phyloP scores from a whole-genome alignment of 2,888 invertebrate species.

The Metalampra italica region DNA sequence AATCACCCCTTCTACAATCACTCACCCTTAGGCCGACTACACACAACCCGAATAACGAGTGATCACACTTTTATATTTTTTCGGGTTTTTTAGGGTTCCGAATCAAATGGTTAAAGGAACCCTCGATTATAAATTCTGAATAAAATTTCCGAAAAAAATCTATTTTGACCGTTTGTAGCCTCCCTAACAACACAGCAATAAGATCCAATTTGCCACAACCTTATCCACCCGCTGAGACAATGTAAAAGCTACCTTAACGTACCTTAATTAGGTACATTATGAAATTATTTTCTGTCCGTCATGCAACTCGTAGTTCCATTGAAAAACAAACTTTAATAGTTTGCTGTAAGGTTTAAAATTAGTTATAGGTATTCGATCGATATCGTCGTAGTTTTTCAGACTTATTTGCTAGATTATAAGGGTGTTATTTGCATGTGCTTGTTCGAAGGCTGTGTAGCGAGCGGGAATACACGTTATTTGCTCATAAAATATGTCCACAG shows the following conservation, averaged over 20 bases:
- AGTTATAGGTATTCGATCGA: slow-evolving; percentile 7
- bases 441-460: slow-evolving; percentile 26
- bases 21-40: too few species aligned
- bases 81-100: too few species aligned
- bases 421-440: slow-evolving; percentile 38
- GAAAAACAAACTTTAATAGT: not conserved
- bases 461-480: slow-evolving; percentile 38
- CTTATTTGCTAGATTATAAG: slow-evolving; percentile 30
- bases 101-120: too few species aligned
- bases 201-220: slow-evolving; percentile 38
- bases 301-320: not conserved
- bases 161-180: slow-evolving; percentile 20
- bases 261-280: slow-evolving; percentile 55
- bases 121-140: too few species aligned
- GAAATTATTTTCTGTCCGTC: slow-evolving; percentile 49
- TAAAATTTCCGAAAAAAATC: too few species aligned
- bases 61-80: too few species aligned
- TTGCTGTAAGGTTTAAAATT: not conserved
- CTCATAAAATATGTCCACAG: slow-evolving; percentile 45
- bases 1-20: slow-evolving; percentile 12
- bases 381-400: slow-evolving; percentile 20
- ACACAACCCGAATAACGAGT: too few species aligned
- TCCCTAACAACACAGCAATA: slow-evolving; percentile 32
- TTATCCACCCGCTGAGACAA: slow-evolving; percentile 16
- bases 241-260: slow-evolving; percentile 50